These are phyloP conservation scores for Clanis bilineata DNA, from an alignment of 2,888 invertebrate species.

Conservation along the genomic window DNA sequence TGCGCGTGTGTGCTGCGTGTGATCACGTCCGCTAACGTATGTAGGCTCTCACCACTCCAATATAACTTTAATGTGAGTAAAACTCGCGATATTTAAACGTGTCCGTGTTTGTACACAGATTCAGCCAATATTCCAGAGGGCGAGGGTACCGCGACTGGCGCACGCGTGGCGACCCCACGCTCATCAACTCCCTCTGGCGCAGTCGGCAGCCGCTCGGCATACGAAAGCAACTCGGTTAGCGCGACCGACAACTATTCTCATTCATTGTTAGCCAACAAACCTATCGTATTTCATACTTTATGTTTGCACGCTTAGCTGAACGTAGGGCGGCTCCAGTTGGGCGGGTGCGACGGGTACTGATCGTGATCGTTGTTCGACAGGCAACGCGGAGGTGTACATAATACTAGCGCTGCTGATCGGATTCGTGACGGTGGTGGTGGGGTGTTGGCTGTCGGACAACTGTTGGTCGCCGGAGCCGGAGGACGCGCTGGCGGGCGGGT, in stretches of 20 bases:
- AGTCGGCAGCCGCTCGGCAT: slow-evolving; percentile 88
- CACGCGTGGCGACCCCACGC: slow-evolving; percentile 86
- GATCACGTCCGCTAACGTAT: slow-evolving; percentile 16
- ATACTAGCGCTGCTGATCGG: slow-evolving; percentile 88
- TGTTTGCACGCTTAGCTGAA: neutral
- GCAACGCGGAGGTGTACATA: slow-evolving; percentile 89
- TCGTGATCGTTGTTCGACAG: slow-evolving; percentile 56
- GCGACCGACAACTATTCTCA: slow-evolving; percentile 10
- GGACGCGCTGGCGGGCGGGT: slow-evolving; percentile 85
- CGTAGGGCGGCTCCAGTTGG: neutral
- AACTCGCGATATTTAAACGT: slow-evolving; percentile 24
- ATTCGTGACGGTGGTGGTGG: slow-evolving; percentile 87
- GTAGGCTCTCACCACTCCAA: slow-evolving; percentile 4
- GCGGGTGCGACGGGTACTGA: neutral
- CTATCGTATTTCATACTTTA: neutral
- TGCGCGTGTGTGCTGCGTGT: slow-evolving; percentile 16
- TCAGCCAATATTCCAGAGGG: slow-evolving; percentile 83
- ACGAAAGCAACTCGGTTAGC: slow-evolving; percentile 84
- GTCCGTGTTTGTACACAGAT: slow-evolving; percentile 69
- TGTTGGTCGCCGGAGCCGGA: slow-evolving; percentile 90
- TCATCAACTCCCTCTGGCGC: slow-evolving; percentile 88
- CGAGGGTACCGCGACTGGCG: slow-evolving; percentile 87
- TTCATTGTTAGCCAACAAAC: neutral
- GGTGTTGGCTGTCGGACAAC: slow-evolving; percentile 90
- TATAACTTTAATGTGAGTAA: slow-evolving; percentile 15